A percentile compares a stretch with the other conserved stretches of the same genome.
These are phyloP conservation scores for Acromyrmex charruanus DNA, from an alignment of 1,140 invertebrate species.

Conservation along the genomic window DNA sequence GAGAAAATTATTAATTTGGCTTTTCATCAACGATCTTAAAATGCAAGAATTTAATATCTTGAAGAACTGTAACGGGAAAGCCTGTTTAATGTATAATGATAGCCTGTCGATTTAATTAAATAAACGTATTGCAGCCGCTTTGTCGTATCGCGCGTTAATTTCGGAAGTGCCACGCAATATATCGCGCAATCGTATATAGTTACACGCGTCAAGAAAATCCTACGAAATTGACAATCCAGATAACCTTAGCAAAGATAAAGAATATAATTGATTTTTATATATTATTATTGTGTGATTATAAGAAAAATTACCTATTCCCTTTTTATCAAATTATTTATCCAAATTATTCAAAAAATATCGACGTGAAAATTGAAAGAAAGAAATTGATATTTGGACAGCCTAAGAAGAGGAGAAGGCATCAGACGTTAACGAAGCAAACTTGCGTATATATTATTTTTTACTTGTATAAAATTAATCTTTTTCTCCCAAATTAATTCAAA, in stretches of 20 bases:
- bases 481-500: too few relatives aligned
- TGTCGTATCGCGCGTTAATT: background rate
- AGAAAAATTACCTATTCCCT: too few relatives aligned
- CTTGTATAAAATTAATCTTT: too few relatives aligned
- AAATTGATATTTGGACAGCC: background rate
- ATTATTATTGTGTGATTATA: too few relatives aligned
- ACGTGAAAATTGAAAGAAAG: background rate
- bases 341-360: too few relatives aligned
- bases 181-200: too few relatives aligned
- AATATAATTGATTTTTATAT: background rate
- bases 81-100: background rate
- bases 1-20: background rate
- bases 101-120: background rate
- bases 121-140: background rate
- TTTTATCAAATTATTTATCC: too few relatives aligned
- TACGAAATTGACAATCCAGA: background rate
- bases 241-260: background rate
- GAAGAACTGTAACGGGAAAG: background rate
- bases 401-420: background rate
- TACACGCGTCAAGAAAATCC: background rate
- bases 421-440: background rate
- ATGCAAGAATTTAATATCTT: background rate
- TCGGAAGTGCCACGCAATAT: too few relatives aligned
- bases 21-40: background rate
- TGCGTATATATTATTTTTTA: background rate